These are phyloP conservation scores for Orthosia incerta DNA, from an alignment of 2,888 invertebrate species.

Conservation along the genomic window DNA sequence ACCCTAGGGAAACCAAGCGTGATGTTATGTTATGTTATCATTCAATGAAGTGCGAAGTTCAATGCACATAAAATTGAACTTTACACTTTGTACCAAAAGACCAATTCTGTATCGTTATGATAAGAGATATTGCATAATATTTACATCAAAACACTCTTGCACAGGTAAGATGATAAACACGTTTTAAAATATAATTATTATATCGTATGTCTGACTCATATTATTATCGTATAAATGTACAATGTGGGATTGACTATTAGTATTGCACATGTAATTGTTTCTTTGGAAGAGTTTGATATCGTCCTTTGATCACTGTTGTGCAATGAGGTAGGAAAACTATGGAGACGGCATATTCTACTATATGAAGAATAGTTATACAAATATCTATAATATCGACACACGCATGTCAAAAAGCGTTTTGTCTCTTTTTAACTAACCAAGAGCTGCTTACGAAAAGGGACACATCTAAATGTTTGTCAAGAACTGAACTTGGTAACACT, in stretches of 20 bases:
- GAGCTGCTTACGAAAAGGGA: no score
- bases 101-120: neutral
- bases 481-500: no score
- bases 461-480: no score
- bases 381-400: no score
- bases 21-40: no score
- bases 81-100: neutral
- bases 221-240: neutral
- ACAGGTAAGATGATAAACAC: neutral
- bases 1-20: no score
- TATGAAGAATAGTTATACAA: no score
- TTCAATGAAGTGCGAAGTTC: no score
- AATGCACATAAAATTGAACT: neutral
- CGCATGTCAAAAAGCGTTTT: no score
- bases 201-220: slow-evolving; percentile 19
- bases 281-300: slow-evolving; percentile 6
- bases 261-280: slow-evolving; percentile 3
- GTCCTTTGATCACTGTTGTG: neutral
- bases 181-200: slow-evolving; percentile 14
- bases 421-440: no score
- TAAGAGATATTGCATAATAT: slow-evolving; percentile 31
- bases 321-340: no score
- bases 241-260: slow-evolving; percentile 15
- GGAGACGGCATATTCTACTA: no score
- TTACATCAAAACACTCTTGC: slow-evolving; percentile 6